Evolutionary conservation across 2,797 vertebrate genomes (phyloP).

Genomic region (Pseudochromis fuscus): DNA sequence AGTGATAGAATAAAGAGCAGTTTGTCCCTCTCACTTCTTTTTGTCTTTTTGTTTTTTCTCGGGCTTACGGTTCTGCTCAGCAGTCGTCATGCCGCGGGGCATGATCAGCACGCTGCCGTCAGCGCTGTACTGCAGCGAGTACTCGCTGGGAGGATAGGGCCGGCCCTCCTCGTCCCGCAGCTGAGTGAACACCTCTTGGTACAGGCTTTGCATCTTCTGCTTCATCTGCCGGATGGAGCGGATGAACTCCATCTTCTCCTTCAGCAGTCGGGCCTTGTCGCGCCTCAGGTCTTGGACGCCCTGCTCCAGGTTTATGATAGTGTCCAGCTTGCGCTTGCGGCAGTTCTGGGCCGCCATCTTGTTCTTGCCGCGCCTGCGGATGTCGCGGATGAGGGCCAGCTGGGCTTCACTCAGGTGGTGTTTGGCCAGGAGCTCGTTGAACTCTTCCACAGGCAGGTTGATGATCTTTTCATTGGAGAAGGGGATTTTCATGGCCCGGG

Average conservation of each 20-base stretch:
- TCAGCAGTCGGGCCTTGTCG: slow-evolving; percentile 93
- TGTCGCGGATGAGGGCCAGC: slow-evolving; percentile 96
- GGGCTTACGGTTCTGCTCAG: slow-evolving; percentile 89
- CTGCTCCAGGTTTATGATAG: slow-evolving; percentile 96
- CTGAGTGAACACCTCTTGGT: slow-evolving; percentile 95
- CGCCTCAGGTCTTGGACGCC: slow-evolving; percentile 95
- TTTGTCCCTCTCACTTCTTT: slow-evolving; percentile 91
- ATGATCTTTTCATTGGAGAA: slow-evolving; percentile 99
- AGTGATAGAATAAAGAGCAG: slow-evolving; percentile 80
- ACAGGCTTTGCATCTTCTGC: slow-evolving; percentile 96
- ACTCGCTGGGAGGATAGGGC: slow-evolving; percentile 93
- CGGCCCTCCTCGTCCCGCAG: slow-evolving; percentile 95
- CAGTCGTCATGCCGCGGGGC: slow-evolving; percentile 85
- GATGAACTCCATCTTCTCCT: slow-evolving; percentile 96
- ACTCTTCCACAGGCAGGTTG: slow-evolving; percentile 98
- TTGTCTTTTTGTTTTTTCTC: slow-evolving; percentile 97
- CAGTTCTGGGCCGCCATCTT: slow-evolving; percentile 99
- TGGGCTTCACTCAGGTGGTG: slow-evolving; percentile 96
- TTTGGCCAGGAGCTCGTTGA: slow-evolving; percentile 97
- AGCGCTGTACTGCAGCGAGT: slow-evolving; percentile 93
- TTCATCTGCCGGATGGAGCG: slow-evolving; percentile 97
- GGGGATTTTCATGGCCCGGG: slow-evolving; percentile 97
- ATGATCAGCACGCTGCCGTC: slow-evolving; percentile 94
- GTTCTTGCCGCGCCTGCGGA: slow-evolving; percentile 96
- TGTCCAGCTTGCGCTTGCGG: slow-evolving; percentile 98